These are phyloP conservation scores for Blastobasis adustella DNA, from an alignment of 2,888 invertebrate species.

Conservation along the genomic window DNA sequence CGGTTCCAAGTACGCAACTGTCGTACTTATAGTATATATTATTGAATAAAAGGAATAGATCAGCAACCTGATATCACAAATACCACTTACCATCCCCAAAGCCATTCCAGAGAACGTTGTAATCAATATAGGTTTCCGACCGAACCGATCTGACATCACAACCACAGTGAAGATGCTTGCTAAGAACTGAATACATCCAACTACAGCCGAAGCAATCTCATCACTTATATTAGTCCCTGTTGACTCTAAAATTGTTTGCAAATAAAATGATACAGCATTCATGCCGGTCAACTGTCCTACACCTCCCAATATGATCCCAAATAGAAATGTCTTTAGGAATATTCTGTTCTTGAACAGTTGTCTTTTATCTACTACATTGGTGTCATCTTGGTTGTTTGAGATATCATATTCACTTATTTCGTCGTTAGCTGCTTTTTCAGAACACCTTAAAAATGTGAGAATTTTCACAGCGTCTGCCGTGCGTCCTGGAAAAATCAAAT, in stretches of 20 bases:
- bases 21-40: neutral
- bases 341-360: constrained; percentile 17
- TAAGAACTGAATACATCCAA: constrained; percentile 22
- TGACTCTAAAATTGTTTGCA: constrained; percentile 25
- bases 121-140: constrained; percentile 29
- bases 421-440: constrained; percentile 32
- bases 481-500: constrained; percentile 25
- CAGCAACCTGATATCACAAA: neutral
- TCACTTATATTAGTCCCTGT: constrained; percentile 21
- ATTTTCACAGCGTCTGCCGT: constrained; percentile 34
- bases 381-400: neutral
- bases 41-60: neutral
- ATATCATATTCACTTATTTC: constrained; percentile 42
- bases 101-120: constrained; percentile 25
- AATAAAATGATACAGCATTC: constrained; percentile 21
- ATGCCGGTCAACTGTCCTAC: constrained; percentile 17
- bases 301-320: constrained; percentile 12
- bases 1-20: too few relatives aligned
- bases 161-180: constrained; percentile 19
- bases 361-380: constrained; percentile 11
- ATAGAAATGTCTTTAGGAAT: constrained; percentile 15
- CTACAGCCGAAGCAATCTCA: constrained; percentile 22
- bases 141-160: constrained; percentile 28
- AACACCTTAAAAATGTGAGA: constrained; percentile 35
- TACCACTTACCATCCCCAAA: constrained; percentile 33